phyloP scores from a whole-genome alignment of 2,113 vertebrate species.

The Sturnus vulgaris region DNA sequence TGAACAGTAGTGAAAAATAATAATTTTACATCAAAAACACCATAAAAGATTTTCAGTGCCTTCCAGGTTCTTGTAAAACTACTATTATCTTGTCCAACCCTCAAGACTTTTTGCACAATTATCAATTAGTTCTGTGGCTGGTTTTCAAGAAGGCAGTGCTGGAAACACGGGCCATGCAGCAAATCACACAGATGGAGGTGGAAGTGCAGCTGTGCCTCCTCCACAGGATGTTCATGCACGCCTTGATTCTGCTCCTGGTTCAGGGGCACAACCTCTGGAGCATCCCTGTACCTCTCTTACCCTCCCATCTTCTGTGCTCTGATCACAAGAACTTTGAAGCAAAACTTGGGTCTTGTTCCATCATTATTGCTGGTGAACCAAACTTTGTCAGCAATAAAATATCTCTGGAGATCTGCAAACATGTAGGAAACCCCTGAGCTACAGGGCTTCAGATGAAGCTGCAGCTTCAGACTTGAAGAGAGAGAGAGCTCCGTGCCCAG shows the following conservation, averaged over 20 bases:
- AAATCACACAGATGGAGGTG: background rate
- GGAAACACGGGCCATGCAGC: background rate
- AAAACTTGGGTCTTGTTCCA: background rate
- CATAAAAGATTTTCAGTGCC: constrained; percentile 38
- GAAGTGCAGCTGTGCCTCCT: background rate
- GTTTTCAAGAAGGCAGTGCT: constrained; percentile 26
- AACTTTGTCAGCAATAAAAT: background rate
- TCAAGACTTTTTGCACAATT: constrained; percentile 40
- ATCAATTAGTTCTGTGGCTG: constrained; percentile 14
- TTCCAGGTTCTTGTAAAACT: constrained; percentile 40
- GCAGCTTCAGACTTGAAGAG: background rate
- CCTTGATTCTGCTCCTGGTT: fast-evolving
- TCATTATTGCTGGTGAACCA: background rate
- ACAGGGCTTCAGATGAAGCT: background rate
- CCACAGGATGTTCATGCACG: background rate
- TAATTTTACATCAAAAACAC: constrained; percentile 56
- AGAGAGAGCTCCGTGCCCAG: background rate
- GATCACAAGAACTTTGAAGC: background rate
- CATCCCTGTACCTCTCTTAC: background rate
- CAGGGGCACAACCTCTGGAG: background rate
- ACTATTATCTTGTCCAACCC: constrained; percentile 41
- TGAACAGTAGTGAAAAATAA: constrained; percentile 29
- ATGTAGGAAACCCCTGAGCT: background rate
- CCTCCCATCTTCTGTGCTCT: background rate
- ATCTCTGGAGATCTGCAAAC: background rate